Evolutionary conservation across 2,888 invertebrate genomes (phyloP).

Genomic region (Tetranychus truncatus): DNA sequence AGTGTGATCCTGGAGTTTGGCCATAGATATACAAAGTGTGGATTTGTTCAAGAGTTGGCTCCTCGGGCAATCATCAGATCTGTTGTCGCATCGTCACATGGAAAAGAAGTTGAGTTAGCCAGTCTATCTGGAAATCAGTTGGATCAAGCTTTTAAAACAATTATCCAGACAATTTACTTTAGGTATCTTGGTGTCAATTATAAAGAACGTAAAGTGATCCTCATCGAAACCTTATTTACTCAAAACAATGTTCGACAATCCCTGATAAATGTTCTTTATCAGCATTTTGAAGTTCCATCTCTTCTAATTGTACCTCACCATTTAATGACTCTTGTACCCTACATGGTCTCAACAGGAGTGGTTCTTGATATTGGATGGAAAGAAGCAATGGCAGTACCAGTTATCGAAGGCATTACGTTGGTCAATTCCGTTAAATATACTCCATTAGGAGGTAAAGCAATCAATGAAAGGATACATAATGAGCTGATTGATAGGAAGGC

Average conservation of each 20-base stretch:
- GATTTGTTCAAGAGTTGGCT: slow-evolving; percentile 32
- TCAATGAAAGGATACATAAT: slow-evolving; percentile 30
- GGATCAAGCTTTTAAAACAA: slow-evolving; percentile 50
- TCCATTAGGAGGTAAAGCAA: slow-evolving; percentile 52
- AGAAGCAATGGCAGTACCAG: slow-evolving; percentile 60
- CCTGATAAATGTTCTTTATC: slow-evolving; percentile 72
- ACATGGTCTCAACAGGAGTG: slow-evolving; percentile 60
- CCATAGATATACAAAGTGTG: slow-evolving; percentile 73
- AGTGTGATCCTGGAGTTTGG: slow-evolving; percentile 78
- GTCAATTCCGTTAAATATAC: slow-evolving; percentile 61
- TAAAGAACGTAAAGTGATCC: slow-evolving; percentile 72
- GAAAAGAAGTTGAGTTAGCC: neutral
- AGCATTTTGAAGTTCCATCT: slow-evolving; percentile 69
- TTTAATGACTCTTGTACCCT: slow-evolving; percentile 58
- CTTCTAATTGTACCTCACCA: slow-evolving; percentile 66
- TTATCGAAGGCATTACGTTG: slow-evolving; percentile 69
- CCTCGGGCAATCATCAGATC: slow-evolving; percentile 72
- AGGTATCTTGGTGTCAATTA: slow-evolving; percentile 77
- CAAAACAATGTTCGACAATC: slow-evolving; percentile 64
- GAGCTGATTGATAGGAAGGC: slow-evolving; percentile 18
- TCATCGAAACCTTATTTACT: slow-evolving; percentile 73
- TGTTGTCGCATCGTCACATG: slow-evolving; percentile 34
- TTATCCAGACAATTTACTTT: slow-evolving; percentile 59
- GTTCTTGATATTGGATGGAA: slow-evolving; percentile 70
- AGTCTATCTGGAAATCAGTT: neutral